These are phyloP conservation scores for Labroides dimidiatus DNA, from an alignment of 2,797 vertebrate species.

Conservation along the genomic window DNA sequence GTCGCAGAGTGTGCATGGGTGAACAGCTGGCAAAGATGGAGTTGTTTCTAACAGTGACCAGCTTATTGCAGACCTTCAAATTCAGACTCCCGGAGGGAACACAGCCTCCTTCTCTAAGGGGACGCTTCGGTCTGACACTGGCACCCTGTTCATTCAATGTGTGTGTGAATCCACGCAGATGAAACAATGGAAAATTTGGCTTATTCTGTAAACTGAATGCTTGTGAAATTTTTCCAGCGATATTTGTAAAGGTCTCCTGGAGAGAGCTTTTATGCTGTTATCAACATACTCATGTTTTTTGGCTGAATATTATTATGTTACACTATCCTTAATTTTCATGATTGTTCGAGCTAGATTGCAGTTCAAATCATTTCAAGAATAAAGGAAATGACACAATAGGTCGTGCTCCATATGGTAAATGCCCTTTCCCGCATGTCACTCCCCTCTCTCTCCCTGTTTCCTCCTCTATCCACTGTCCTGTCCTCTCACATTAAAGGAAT, in stretches of 20 bases:
- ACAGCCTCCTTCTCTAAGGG: slow-evolving; percentile 84
- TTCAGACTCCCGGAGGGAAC: slow-evolving; percentile 87
- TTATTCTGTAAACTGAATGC: background rate
- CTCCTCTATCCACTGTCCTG: too few relatives aligned
- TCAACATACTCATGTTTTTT: slow-evolving; percentile 7
- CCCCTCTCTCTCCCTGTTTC: too few relatives aligned
- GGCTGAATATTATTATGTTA: slow-evolving; percentile 3
- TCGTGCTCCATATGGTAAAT: too few relatives aligned
- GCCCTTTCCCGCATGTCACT: too few relatives aligned
- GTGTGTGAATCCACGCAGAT: slow-evolving; percentile 70
- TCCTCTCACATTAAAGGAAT: too few relatives aligned
- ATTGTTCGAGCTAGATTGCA: background rate
- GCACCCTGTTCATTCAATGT: slow-evolving; percentile 89
- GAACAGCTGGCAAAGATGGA: slow-evolving; percentile 98
- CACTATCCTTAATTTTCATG: background rate
- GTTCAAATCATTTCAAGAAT: background rate
- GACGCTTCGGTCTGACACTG: slow-evolving; percentile 92
- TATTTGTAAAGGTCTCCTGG: slow-evolving; percentile 1
- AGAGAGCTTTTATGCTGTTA: slow-evolving; percentile 6
- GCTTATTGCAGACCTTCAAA: slow-evolving; percentile 90
- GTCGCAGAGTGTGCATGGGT: slow-evolving; percentile 96
- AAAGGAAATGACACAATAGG: too few relatives aligned
- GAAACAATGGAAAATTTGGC: background rate
- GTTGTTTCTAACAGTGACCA: slow-evolving; percentile 91
- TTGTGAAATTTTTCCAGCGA: background rate